Evolutionary conservation across 2,113 vertebrate genomes (phyloP), one percentile per base, ranked within the genome.

Genomic region (Cephalopterus ornatus): DNA sequence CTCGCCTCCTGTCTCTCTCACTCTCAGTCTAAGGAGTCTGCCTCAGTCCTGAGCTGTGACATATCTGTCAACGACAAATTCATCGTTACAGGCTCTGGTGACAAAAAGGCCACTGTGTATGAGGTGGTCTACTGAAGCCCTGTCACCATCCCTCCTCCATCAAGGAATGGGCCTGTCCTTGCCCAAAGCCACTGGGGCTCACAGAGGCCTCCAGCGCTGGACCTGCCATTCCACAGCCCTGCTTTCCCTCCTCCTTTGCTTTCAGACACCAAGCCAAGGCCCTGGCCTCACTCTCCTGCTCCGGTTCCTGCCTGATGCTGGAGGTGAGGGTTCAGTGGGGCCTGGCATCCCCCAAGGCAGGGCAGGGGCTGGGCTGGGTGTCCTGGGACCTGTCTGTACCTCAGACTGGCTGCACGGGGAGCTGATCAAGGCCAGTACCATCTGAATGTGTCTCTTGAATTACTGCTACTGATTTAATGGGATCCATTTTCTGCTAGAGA

Each of bases 81-180:
- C 96, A 97, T 99, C 1, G 98, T 99, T 72, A 99, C 98, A 0
- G 99, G 99, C 63, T 99, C 98, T 1, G 97, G 98, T 2, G 98
- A 99, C 97, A 98, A 99, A 98, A 99, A 98, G 49, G 99, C 98
- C 85, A 99, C 98, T 0, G 98, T 99, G 82, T 99, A 99, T 6
- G 98, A 99, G 97, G 97, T 99, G 96, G 97, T 98, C 20, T 99
- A 99, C 95, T 99, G 97, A 99, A 71, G 19, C 67, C 68, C 84
- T 32, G 22, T 63, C 94, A 56, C 46, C 27, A 0, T 14, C 32
- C 28, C 19, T 55, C 1, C 0, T 2, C 59, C 37, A 10, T 3
- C 28, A 5, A 12, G 19, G 81, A 39, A 8, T 26, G 53, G 28
- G 28, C 13, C 35, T 32, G 10, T 7, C 41, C 27, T 44, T 23